Base-by-base conservation (phyloP, 1,140 invertebrate species). In the Drosophila elegans region DNA sequence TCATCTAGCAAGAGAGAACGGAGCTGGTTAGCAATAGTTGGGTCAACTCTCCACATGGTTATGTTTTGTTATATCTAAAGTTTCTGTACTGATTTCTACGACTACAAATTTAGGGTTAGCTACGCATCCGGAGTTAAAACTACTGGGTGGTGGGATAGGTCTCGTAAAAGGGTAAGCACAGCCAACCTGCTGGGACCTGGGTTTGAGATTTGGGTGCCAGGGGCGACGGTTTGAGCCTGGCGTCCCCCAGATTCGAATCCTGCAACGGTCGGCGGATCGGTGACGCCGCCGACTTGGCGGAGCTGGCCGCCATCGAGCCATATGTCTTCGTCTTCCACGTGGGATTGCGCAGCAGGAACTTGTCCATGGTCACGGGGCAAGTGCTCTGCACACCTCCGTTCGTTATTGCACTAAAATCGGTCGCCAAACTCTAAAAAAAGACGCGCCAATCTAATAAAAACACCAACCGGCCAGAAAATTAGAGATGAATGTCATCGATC, bases 271-370 rank as follows among this genome's bases (percentile, higher is more conserved):
- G 39, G 4, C 74, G 74, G 1, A 16, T 38, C 5, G 67, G 42
- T 36, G 42, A 62, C 46, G 49, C 52, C 54, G 39, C 11, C 27
- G 21, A 25, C n/a, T 13, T n/a, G 3, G 57, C 48, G 3, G 66
- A 60, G 9, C 39, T 39, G 5, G 55, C 67, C 27, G 51, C 76
- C 27, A 46, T 25, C 36, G 57, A 42, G 2, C 57, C 59, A 38
- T 86, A 82, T 5, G 68, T 79, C 42, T 80, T 62, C 1, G 82
- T 85, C 52, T 84, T 78, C 83, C 83, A 88, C 21, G 81, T 67
- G 34, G 81, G 64, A 12, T 66, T 51, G 38, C 81, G 71, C 4
- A 53, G 60, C 27, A 85, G 49, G 53, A 88, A 85, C 41, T 78
- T 78, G 62, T 88, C 81, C 83, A 88, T 88, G 34, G 38, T 38